These are phyloP conservation scores for Dusona sp. DNA, from an alignment of 2,888 invertebrate genomes.

Conservation along the genomic window DNA sequence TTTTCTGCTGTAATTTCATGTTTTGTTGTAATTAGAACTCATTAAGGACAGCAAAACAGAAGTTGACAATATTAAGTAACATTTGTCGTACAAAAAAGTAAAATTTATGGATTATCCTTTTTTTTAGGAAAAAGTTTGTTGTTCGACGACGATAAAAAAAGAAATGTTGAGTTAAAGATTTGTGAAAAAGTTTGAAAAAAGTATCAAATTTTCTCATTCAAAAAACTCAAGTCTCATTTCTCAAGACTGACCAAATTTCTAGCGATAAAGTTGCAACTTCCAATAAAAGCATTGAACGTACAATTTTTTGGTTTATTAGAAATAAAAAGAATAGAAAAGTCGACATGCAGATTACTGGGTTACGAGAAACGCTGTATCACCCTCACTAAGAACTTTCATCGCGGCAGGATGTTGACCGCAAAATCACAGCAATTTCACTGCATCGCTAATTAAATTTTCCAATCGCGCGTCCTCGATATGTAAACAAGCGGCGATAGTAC, in stretches of 20 bases:
- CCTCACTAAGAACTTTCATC: constrained; percentile 58
- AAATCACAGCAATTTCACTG: constrained; percentile 41
- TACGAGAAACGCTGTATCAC: constrained; percentile 48
- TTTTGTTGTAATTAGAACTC: constrained; percentile 11
- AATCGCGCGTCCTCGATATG: constrained; percentile 50
- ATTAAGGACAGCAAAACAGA: neutral
- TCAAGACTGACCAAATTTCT: neutral
- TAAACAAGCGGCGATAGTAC: constrained; percentile 27
- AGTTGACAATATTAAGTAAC: neutral
- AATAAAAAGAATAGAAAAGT: neutral
- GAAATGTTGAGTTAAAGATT: neutral
- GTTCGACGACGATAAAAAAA: neutral
- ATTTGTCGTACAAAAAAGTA: no score
- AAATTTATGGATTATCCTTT: no score
- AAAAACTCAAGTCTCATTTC: neutral
- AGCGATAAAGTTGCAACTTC: neutral
- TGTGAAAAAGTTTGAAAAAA: neutral
- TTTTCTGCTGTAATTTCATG: neutral
- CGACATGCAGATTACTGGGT: constrained; percentile 58
- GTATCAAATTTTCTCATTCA: neutral
- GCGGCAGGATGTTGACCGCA: constrained; percentile 28
- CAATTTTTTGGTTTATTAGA: neutral
- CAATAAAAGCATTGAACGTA: neutral
- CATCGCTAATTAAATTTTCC: constrained; percentile 63
- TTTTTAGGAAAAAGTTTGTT: neutral